Percentiles rank a stretch among this genome's conserved stretches.
These are phyloP conservation scores for Platalea minor DNA, from an alignment of 2,797 vertebrate genomes.

Conservation along the genomic window DNA sequence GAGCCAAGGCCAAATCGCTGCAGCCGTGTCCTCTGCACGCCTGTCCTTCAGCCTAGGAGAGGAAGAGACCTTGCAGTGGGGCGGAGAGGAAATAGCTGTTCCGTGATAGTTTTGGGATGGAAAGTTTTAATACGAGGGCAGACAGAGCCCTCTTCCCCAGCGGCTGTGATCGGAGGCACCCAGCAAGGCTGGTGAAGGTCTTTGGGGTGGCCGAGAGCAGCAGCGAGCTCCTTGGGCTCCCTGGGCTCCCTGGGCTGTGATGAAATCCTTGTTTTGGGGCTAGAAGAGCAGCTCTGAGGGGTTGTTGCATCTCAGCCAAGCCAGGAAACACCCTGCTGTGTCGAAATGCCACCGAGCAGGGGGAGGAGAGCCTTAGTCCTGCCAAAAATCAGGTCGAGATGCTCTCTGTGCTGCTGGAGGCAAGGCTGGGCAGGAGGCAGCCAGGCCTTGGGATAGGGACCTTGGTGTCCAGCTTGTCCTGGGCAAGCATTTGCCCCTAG, in stretches of 20 bases:
- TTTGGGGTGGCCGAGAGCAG: not conserved
- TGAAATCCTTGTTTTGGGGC: not conserved
- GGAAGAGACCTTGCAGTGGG: not conserved
- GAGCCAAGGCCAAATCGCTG: not conserved
- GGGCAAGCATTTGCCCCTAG: accelerated
- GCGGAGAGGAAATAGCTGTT: not conserved
- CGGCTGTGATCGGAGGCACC: not conserved
- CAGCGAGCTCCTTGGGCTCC: not conserved
- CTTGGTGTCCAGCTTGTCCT: not conserved
- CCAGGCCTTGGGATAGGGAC: not conserved
- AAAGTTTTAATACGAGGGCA: not conserved
- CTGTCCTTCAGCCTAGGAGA: not conserved
- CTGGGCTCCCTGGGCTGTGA: not conserved
- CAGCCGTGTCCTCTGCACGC: not conserved
- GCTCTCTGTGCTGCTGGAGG: not conserved
- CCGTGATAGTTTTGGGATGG: not conserved
- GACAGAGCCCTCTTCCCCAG: not conserved
- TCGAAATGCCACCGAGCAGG: accelerated
- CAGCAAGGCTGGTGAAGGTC: not conserved
- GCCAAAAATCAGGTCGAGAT: not conserved
- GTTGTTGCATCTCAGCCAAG: not conserved
- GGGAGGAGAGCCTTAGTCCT: not conserved
- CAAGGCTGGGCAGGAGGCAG: not conserved
- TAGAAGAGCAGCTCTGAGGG: not conserved
- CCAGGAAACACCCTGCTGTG: not conserved